phyloP scores from a whole-genome alignment of 2,797 vertebrate genomes.

The Helicolenus hilgendorfi region DNA sequence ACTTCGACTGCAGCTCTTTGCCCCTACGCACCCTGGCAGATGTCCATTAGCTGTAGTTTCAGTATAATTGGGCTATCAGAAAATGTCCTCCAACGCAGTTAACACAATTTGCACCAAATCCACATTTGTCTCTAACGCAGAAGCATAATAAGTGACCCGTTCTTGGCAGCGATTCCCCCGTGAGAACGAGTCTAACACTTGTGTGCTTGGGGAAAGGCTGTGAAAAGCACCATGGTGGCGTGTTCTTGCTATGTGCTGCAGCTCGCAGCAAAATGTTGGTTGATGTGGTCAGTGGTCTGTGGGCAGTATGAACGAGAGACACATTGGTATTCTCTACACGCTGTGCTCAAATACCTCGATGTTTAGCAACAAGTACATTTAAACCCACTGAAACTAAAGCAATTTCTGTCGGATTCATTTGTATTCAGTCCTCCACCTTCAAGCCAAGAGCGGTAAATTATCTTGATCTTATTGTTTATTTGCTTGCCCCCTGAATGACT shows the following conservation, averaged over 20 bases:
- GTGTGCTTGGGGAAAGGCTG: conserved; percentile 19
- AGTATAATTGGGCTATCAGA: conserved; percentile 1
- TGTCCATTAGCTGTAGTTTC: conserved; percentile 4
- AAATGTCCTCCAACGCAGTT: conserved; percentile 33
- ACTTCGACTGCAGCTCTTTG: neutral
- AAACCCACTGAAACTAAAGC: neutral
- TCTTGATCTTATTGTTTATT: conserved; percentile 44
- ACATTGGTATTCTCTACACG: neutral
- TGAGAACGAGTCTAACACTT: conserved; percentile 15
- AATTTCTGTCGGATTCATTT: neutral
- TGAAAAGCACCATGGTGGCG: conserved; percentile 31
- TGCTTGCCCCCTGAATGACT: conserved; percentile 33
- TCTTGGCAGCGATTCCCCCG: conserved; percentile 10
- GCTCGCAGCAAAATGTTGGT: conserved; percentile 31
- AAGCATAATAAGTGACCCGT: conserved; percentile 24
- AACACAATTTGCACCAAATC: conserved; percentile 33
- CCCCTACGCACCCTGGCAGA: neutral
- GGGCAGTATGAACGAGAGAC: neutral
- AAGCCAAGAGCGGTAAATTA: conserved; percentile 26
- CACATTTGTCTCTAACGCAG: conserved; percentile 14
- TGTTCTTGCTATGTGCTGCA: conserved; percentile 30
- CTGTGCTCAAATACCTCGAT: neutral
- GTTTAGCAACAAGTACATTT: neutral
- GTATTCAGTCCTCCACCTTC: conserved; percentile 11
- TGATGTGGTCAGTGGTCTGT: conserved; percentile 46